Evolutionary conservation across 1,140 invertebrate species (phyloP).

Genomic region (Tribolium madens): DNA sequence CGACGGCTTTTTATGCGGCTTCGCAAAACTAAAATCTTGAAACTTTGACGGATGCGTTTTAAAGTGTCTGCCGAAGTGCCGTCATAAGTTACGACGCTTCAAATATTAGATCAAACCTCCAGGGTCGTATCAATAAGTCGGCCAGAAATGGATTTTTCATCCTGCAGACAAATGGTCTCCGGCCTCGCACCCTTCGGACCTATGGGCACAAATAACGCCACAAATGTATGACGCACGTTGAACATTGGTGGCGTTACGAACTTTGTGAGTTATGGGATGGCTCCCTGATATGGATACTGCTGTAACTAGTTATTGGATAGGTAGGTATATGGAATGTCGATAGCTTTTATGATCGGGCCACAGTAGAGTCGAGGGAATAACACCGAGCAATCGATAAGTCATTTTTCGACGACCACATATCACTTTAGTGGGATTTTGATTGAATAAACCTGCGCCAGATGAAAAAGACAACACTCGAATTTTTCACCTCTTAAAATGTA

Average conservation of each 20-base stretch:
- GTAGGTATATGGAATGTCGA: slow-evolving; percentile 38
- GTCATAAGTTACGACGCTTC: slow-evolving; percentile 60
- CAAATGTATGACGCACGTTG: slow-evolving; percentile 11
- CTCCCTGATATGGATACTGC: slow-evolving; percentile 16
- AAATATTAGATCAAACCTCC: slow-evolving; percentile 60
- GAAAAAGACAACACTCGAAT: background rate
- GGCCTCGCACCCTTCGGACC: slow-evolving; percentile 53
- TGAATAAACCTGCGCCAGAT: background rate
- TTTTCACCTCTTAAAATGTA: background rate
- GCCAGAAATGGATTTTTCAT: slow-evolving; percentile 66
- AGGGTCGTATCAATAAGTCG: slow-evolving; percentile 65
- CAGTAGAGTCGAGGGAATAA: background rate
- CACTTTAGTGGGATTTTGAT: slow-evolving; percentile 2
- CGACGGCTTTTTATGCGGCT: slow-evolving; percentile 52
- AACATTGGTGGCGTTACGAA: background rate
- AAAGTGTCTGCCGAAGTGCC: slow-evolving; percentile 58
- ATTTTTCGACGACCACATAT: slow-evolving; percentile 5
- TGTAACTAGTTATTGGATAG: slow-evolving; percentile 21
- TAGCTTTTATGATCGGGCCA: slow-evolving; percentile 41
- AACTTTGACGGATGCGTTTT: slow-evolving; percentile 62
- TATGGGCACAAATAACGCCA: slow-evolving; percentile 1
- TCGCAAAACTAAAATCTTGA: background rate
- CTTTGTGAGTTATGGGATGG: slow-evolving; percentile 29
- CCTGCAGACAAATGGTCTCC: slow-evolving; percentile 62
- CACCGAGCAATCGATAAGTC: slow-evolving; percentile 24